Percentiles rank a stretch among this genome's conserved stretches.
phyloP scores from a whole-genome alignment of 2,113 vertebrate species.

The Fukomys damarensis region DNA sequence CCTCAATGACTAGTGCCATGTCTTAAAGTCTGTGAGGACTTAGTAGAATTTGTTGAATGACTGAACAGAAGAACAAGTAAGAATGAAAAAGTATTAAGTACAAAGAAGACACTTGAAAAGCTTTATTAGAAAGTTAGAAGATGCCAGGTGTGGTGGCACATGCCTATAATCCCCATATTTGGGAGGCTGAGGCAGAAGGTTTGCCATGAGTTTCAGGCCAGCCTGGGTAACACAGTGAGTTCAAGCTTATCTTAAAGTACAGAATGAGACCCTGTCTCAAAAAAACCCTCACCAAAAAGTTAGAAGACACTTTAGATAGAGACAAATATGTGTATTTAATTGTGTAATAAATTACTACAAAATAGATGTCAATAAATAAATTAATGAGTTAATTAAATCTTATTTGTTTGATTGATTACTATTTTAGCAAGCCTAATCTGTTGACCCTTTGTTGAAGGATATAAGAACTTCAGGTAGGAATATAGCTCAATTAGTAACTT shows the following conservation, averaged over 20 bases:
- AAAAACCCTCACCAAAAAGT: neutral
- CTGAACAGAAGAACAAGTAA: conserved; percentile 1
- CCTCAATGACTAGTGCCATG: neutral
- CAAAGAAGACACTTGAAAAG: neutral
- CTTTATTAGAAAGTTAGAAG: neutral
- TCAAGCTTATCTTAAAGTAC: neutral
- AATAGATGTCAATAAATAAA: neutral
- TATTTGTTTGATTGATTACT: neutral
- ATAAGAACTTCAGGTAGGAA: neutral
- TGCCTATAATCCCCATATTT: neutral
- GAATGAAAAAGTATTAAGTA: neutral
- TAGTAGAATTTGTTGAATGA: conserved; percentile 18
- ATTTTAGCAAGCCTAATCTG: neutral
- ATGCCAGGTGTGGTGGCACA: neutral
- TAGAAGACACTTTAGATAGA: neutral
- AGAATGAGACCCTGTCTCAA: neutral
- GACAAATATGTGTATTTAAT: neutral
- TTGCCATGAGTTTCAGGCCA: neutral
- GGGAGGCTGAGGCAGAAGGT: neutral
- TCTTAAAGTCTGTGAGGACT: neutral
- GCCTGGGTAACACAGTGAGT: neutral
- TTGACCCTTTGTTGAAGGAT: neutral
- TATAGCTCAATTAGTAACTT: neutral
- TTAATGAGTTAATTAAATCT: neutral
- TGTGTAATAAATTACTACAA: neutral